phyloP scores from a whole-genome alignment of 1,140 invertebrate genomes.

The Hypsibius dujardini region DNA sequence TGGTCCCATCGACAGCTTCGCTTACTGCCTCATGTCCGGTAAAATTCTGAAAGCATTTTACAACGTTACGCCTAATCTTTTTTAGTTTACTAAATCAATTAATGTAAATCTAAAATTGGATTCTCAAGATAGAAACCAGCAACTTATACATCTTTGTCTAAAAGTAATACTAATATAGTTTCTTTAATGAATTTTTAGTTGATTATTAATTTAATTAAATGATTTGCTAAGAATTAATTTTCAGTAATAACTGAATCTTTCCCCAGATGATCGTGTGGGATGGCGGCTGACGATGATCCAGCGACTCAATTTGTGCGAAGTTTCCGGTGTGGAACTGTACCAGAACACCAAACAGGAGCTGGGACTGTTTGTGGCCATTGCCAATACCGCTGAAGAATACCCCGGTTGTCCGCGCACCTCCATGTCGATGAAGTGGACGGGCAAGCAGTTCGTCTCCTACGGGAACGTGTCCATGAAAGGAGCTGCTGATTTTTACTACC shows the following conservation, averaged over 20 bases:
- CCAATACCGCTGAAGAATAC: neutral
- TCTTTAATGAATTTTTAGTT: too few species aligned
- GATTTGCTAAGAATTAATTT: neutral
- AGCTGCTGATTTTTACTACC: constrained; percentile 1
- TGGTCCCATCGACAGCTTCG: neutral
- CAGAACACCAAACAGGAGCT: neutral
- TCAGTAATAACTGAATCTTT: neutral
- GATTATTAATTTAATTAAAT: too few species aligned
- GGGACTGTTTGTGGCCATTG: constrained; percentile 3
- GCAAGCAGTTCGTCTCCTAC: neutral
- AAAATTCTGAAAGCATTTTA: too few species aligned
- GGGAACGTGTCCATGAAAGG: neutral
- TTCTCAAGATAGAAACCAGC: neutral
- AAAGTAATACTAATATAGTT: too few species aligned
- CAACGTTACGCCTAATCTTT: neutral
- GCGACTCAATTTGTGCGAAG: neutral
- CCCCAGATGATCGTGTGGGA: neutral
- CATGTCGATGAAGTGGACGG: constrained; percentile 3
- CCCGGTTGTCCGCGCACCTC: neutral
- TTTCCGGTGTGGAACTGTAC: neutral
- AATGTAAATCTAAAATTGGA: neutral
- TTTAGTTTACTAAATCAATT: neutral
- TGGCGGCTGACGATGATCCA: neutral
- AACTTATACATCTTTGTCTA: neutral
- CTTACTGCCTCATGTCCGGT: neutral